Evolutionary conservation across 64 coral and sea anemone species (phyloP), one percentile per base, ranked within the genome.

Genomic region (Pocillopora verrucosa): DNA sequence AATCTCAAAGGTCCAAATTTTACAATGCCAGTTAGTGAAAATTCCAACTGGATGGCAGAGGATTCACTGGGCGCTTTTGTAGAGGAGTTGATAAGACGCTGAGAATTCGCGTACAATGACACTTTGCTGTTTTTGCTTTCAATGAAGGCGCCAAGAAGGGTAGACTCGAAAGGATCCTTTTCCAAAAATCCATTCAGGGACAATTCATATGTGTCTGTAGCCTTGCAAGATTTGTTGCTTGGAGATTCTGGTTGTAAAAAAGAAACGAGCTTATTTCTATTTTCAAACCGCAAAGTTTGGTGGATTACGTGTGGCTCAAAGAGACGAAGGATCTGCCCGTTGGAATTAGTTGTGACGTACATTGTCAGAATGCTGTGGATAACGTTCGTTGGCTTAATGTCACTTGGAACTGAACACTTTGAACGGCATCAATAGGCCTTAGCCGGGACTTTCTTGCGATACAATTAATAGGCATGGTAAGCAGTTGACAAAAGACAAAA

Each of bases 1-100:
- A 82, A 82, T 9, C 17, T 64, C 79, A 82, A 36, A 16, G 79
- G 79, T 63, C 60, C 79, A 64, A 82, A 82, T 16, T 82, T 64
- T 11, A 64, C 26, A 1, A 17, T 64, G 13, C 79, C 79, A 64
- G 13, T 36, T 9, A 63, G 2, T 12, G 16, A 17, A 15, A 37
- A 30, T 64, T 10, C 59, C 25, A 36, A 2, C 14, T 82, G 79
- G 1, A 63, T 64, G 59, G 79, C 79, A 14, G 37, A 51, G 7
- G 41, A 5, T 35, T 15, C 17, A 17, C 14, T 61, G 0, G 26
- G 16, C n/a, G 0, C 3, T 60, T 59, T 11, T 62, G 25, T 17
- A 16, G 79, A 64, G 14, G 79, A 63, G 16, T 36, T 36, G 16
- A 12, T 61, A n/a, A 64, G 2, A 64, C 10, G 7, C 3, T 82